Conservation (phyloP, 2,797 vertebrate genomes). For the Leptoclinus maculatus region DNA sequence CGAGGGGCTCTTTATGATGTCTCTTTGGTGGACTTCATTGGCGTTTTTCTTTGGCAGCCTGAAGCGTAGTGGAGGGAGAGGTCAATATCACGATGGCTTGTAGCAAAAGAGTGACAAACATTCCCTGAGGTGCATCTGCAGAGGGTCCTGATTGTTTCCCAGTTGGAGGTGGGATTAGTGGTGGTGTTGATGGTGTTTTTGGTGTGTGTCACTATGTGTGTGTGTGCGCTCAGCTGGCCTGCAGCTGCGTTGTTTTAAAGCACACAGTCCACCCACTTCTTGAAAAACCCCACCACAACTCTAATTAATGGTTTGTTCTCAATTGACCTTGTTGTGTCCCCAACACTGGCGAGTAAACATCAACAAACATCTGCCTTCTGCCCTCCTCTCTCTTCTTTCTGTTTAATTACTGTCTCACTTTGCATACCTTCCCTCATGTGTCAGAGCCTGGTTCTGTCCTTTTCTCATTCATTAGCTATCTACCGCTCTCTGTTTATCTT, state of each 20-base stretch:
- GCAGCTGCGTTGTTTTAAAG: conserved; percentile 67
- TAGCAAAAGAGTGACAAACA: background rate
- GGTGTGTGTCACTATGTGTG: conserved; percentile 7
- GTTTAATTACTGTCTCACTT: background rate
- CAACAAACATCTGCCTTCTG: conserved; percentile 32
- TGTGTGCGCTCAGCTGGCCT: conserved; percentile 64
- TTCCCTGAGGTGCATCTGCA: conserved; percentile 16
- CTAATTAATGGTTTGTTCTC: conserved; percentile 42
- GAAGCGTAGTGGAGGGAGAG: background rate
- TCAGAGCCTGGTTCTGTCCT: background rate
- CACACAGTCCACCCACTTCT: conserved; percentile 52
- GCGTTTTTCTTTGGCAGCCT: background rate
- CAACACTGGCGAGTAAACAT: conserved; percentile 38
- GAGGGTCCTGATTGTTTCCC: conserved; percentile 25
- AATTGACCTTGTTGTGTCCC: conserved; percentile 39
- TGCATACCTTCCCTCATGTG: background rate
- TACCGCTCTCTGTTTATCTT: background rate
- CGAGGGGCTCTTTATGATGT: background rate
- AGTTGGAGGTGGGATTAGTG: conserved; percentile 46
- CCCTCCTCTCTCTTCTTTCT: background rate
- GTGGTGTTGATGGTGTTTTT: conserved; percentile 9
- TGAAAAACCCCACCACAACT: conserved; percentile 37
- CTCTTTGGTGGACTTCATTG: background rate
- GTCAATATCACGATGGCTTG: background rate
- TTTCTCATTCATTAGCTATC: background rate